Conservation (phyloP, 1,140 invertebrate genomes). For the Holcopasites calliopsidis region DNA sequence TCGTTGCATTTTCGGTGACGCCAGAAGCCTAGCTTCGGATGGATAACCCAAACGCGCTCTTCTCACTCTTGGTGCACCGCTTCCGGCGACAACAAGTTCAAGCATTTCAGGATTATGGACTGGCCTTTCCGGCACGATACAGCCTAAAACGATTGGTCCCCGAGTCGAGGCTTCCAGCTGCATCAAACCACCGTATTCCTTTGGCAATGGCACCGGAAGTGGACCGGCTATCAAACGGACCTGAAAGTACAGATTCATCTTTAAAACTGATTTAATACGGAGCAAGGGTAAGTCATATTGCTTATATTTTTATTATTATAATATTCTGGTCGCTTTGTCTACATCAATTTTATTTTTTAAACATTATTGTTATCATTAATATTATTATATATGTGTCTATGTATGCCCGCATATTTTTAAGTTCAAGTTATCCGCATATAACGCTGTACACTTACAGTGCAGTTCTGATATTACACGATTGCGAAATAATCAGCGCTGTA, state of each 20-base stretch:
- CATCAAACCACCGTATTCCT: constrained; percentile 78
- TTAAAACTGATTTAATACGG: no score
- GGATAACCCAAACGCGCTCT: constrained; percentile 76
- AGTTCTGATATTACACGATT: no score
- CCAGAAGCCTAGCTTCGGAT: constrained; percentile 74
- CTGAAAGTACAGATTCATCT: constrained; percentile 45
- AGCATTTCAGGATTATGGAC: constrained; percentile 78
- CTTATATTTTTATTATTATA: no score
- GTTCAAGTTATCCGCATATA: no score
- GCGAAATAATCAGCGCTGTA: no score
- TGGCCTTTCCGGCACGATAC: constrained; percentile 76
- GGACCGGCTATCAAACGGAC: constrained; percentile 77
- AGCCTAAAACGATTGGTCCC: constrained; percentile 77
- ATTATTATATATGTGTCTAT: not conserved
- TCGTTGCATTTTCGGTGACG: constrained; percentile 78
- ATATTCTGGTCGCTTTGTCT: no score
- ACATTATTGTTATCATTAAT: not conserved
- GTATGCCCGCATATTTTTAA: no score
- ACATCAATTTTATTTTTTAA: no score
- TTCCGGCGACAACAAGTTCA: constrained; percentile 76
- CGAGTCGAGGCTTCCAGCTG: constrained; percentile 76
- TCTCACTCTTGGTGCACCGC: constrained; percentile 74
- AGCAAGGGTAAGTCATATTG: not conserved
- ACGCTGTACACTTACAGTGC: no score
- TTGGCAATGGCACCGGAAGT: constrained; percentile 75